Evolutionary conservation across 2,113 vertebrate species (phyloP).

Genomic region (Tichodroma muraria): DNA sequence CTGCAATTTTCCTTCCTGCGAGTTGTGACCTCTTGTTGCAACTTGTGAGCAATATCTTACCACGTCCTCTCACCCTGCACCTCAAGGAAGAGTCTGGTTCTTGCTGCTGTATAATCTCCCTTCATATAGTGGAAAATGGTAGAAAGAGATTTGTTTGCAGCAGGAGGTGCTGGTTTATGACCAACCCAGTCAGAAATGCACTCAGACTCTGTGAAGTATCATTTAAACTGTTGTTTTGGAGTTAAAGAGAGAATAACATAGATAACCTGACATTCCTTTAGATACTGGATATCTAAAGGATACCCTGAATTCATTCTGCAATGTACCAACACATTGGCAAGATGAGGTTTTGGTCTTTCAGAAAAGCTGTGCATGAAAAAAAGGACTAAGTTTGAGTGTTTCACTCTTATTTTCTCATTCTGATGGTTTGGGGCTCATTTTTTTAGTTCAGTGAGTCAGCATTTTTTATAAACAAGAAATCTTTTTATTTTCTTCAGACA

Average conservation of each 20-base stretch:
- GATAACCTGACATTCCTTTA: background rate
- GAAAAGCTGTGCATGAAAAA: background rate
- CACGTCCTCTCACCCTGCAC: accelerated
- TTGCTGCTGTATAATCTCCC: background rate
- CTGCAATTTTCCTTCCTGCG: background rate
- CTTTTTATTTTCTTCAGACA: background rate
- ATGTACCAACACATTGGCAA: background rate
- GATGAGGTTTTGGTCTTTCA: background rate
- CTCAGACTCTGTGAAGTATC: background rate
- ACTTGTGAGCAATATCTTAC: background rate
- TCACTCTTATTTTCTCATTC: background rate
- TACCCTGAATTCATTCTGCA: background rate
- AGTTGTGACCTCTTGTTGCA: background rate
- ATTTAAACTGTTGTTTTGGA: background rate
- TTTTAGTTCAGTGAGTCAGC: background rate
- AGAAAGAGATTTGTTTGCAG: background rate
- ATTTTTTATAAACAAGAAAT: background rate
- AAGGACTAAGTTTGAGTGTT: background rate
- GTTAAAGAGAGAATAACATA: background rate
- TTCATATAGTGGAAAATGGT: background rate
- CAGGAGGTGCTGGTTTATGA: background rate
- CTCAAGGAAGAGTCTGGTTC: background rate
- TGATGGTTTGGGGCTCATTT: background rate
- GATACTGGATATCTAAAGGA: background rate
- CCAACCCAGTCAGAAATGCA: background rate